phyloP scores from a whole-genome alignment of 2,888 invertebrate genomes.

The Himalopsyche tibetana region DNA sequence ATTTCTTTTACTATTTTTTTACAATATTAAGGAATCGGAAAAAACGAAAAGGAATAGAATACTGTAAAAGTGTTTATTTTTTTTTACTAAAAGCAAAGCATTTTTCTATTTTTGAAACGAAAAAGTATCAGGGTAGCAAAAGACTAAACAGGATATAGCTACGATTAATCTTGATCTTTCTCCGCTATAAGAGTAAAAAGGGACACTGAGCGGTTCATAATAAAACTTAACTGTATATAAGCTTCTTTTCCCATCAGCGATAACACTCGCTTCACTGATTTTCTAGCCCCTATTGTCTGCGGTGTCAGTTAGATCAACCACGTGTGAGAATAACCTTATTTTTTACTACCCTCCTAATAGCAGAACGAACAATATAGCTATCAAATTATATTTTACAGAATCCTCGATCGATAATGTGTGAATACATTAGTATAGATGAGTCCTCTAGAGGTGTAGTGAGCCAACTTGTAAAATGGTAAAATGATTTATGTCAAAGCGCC shows the following conservation, averaged over 20 bases:
- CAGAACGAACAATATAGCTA: constrained; percentile 19
- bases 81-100: too few species aligned
- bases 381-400: background rate
- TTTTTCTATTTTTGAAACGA: background rate
- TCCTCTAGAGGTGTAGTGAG: too few species aligned
- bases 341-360: constrained; percentile 4
- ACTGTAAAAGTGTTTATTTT: too few species aligned
- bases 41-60: too few species aligned
- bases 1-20: too few species aligned
- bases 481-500: too few species aligned
- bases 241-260: constrained; percentile 34
- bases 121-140: constrained; percentile 14
- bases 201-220: constrained; percentile 29
- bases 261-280: constrained; percentile 31
- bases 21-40: too few species aligned
- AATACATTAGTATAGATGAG: too few species aligned
- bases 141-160: constrained; percentile 27
- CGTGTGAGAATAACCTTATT: constrained; percentile 20
- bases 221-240: constrained; percentile 34
- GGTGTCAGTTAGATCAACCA: constrained; percentile 19
- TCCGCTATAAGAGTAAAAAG: constrained; percentile 31
- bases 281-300: constrained; percentile 26
- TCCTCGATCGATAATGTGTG: background rate
- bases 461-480: too few species aligned
- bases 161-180: constrained; percentile 30